Evolutionary conservation across 2,113 vertebrate genomes (phyloP).

Genomic region (Tychaedon coryphoeus): DNA sequence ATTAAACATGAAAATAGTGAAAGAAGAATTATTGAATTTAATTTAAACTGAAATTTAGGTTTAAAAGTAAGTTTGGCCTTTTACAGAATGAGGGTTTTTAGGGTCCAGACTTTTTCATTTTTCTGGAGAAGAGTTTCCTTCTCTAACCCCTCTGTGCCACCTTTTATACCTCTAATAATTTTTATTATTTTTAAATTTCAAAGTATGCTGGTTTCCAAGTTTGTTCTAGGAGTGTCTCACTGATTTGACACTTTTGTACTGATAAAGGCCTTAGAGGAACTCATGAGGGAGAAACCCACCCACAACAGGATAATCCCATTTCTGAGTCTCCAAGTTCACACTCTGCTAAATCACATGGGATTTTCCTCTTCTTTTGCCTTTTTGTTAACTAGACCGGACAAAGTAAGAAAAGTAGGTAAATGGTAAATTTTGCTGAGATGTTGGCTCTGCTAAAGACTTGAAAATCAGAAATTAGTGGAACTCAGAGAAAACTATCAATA

Average conservation of each 20-base stretch:
- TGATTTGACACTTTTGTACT: not conserved
- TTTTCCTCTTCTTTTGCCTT: not conserved
- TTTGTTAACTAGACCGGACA: not conserved
- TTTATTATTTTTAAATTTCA: not conserved
- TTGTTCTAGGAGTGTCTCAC: not conserved
- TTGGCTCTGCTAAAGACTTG: not conserved
- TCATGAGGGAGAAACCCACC: not conserved
- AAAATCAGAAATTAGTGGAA: not conserved
- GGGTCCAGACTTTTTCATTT: not conserved
- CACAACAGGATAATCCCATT: not conserved
- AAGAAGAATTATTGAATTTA: not conserved
- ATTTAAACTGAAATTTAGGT: not conserved
- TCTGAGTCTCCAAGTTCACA: not conserved
- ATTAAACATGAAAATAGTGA: not conserved
- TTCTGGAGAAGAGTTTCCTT: not conserved
- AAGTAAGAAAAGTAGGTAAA: not conserved
- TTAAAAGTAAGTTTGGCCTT: not conserved
- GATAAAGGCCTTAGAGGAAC: not conserved
- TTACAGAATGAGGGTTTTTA: not conserved
- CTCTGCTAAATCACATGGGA: fast-evolving
- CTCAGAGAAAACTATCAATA: not conserved
- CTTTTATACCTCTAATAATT: not conserved
- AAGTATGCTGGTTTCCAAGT: not conserved
- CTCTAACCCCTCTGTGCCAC: not conserved
- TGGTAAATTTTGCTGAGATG: not conserved